Conservation (phyloP, 1,140 invertebrate genomes). For the Zaprionus taronus region DNA sequence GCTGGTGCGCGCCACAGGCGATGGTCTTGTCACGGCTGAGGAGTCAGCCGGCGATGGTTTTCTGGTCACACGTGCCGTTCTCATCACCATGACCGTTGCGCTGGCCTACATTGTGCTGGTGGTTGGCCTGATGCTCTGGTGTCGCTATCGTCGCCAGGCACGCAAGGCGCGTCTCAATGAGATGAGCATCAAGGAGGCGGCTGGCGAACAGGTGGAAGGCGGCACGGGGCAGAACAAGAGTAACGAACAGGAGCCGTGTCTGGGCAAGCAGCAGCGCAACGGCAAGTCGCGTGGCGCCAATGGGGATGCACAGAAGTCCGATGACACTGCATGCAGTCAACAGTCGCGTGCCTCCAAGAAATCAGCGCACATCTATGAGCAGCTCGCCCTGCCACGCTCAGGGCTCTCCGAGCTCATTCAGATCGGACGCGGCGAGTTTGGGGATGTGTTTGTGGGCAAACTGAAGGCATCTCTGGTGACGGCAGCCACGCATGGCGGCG, state of each 20-base stretch:
- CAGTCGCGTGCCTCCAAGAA: constrained; percentile 90
- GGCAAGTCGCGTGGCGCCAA: constrained; percentile 85
- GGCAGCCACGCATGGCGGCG: neutral
- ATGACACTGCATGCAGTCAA: constrained; percentile 92
- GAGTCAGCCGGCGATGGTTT: constrained; percentile 85
- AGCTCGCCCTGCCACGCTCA: constrained; percentile 89
- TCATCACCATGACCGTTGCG: constrained; percentile 95
- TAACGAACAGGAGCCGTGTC: constrained; percentile 78
- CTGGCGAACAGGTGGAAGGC: constrained; percentile 69
- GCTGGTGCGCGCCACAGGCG: constrained; percentile 88
- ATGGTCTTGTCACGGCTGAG: constrained; percentile 85
- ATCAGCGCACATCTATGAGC: constrained; percentile 89
- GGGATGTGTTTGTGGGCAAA: constrained; percentile 91
- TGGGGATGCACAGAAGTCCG: constrained; percentile 88
- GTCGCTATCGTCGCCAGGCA: constrained; percentile 89
- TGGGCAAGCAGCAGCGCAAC: constrained; percentile 83
- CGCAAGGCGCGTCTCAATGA: constrained; percentile 75
- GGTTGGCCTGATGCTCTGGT: constrained; percentile 96
- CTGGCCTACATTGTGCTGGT: constrained; percentile 96
- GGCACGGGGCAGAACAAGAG: constrained; percentile 67
- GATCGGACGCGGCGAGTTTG: constrained; percentile 94
- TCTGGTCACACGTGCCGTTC: constrained; percentile 93
- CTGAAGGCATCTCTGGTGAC: constrained; percentile 84
- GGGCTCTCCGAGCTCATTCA: constrained; percentile 92
- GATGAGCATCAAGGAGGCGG: constrained; percentile 66